Evolutionary conservation across 1,140 invertebrate genomes (phyloP).

Genomic region (Ericerus pela): DNA sequence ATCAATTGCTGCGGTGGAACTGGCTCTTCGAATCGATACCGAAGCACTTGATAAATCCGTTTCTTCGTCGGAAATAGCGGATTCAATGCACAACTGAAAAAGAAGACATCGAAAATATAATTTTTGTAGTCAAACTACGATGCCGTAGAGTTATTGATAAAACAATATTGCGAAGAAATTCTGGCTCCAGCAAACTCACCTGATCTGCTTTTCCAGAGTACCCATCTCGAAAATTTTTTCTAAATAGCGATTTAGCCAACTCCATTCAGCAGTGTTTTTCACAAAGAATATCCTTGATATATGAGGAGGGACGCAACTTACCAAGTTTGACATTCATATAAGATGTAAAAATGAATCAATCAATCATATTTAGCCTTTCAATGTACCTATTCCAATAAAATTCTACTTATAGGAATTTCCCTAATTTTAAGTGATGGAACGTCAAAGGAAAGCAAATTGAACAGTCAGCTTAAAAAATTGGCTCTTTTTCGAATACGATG

Average conservation of each 20-base stretch:
- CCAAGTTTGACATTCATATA: no score
- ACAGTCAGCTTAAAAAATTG: no score
- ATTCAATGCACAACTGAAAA: conserved; percentile 2
- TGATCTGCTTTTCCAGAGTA: conserved; percentile 70
- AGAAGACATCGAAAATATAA: conserved; percentile 1
- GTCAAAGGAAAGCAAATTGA: no score
- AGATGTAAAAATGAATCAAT: no score
- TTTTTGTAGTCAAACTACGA: neutral
- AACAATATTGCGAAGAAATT: conserved; percentile 8
- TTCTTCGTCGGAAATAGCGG: neutral
- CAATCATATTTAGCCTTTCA: no score
- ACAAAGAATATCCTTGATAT: no score
- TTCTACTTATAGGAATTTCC: no score
- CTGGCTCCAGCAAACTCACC: conserved; percentile 30
- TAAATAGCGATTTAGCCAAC: conserved; percentile 73
- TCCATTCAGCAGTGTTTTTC: conserved; percentile 52
- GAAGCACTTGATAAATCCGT: conserved; percentile 7
- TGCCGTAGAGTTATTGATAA: neutral
- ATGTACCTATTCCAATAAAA: no score
- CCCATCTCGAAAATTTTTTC: conserved; percentile 65
- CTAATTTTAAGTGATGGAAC: no score
- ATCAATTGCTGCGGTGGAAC: conserved; percentile 65
- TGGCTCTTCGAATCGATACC: conserved; percentile 17
- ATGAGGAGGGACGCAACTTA: no score
- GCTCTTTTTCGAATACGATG: no score